Base-by-base conservation (phyloP, 2,888 invertebrate species). In the Campopleginae sp. region DNA sequence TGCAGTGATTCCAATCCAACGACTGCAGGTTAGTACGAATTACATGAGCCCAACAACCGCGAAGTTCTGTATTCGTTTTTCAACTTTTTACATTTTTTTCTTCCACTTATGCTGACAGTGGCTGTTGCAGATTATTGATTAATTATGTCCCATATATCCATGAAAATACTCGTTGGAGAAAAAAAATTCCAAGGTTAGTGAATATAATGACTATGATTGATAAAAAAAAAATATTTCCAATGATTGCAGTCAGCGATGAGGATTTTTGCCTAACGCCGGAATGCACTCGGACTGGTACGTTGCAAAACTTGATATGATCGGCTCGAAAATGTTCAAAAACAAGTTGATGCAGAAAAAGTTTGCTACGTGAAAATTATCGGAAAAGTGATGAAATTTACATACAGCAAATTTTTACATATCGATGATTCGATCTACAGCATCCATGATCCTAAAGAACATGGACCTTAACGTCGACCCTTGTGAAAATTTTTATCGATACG, bases 401-500 rank as follows among this genome's bases (percentile, higher is more conserved):
- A 2, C 10, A 54, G 14, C 5, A 1, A 27, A 58, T 58, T 14
- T 10, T 27, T 14, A 58, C n/a, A n/a, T 27, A 27, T 10, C 23
- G 44, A 75, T 7, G n/a, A 27, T 58, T 58, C 5, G 23, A 51
- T 65, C 38, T 65, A 8, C 33, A 95, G 97, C 97, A 0, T 96
- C 96, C 0, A 95, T 95, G 86, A 94, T 97, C 8, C 94, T 97
- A 31, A 93, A 95, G 85, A 96, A 96, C 90, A 96, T 97, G 95
- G 96, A 97, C 89, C 94, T 94, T 1, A 93, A 94, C 1, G 95
- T 96, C 12, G 96, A 97, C 86, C 97, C 97, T 0, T 97, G 97
- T 91, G 96, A 97, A 87, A 96, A 97, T 91, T 97, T 97, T 93
- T 78, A 78, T 46, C 2, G 19, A 70, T 78, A 42, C 8, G 70